These are phyloP conservation scores for Biston stratarius DNA, from an alignment of 2,888 invertebrate species.

Conservation along the genomic window DNA sequence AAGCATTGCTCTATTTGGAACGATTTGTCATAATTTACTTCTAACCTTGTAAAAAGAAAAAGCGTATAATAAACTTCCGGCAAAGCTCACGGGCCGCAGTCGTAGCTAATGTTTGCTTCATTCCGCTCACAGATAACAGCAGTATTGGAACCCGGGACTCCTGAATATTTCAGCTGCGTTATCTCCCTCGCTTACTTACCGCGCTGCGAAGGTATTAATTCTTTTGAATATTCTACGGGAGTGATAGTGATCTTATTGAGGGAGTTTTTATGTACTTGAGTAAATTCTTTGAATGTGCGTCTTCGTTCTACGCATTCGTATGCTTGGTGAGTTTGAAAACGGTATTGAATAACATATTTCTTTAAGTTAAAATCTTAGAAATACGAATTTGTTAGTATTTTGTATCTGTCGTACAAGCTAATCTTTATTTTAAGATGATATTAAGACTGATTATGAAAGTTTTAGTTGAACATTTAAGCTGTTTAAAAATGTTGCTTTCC, in stretches of 20 bases:
- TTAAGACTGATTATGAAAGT: no score
- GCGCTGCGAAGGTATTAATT: slow-evolving; percentile 57
- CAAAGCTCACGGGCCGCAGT: slow-evolving; percentile 9
- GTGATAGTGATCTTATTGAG: slow-evolving; percentile 51
- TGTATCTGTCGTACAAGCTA: background rate
- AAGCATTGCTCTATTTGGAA: background rate
- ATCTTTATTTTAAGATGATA: background rate
- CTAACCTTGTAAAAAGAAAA: background rate
- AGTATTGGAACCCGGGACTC: slow-evolving; percentile 55
- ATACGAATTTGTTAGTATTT: background rate
- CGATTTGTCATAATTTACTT: slow-evolving; percentile 6
- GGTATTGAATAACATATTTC: background rate
- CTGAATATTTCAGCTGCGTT: slow-evolving; percentile 60
- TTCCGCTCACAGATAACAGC: slow-evolving; percentile 52
- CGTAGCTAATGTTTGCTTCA: slow-evolving; percentile 21
- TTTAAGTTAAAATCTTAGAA: background rate
- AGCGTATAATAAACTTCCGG: background rate
- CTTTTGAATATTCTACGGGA: slow-evolving; percentile 57
- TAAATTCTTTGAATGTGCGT: slow-evolving; percentile 22
- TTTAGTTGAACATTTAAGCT: no score
- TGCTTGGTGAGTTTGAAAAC: slow-evolving; percentile 1
- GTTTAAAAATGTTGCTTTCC: no score
- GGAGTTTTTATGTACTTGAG: slow-evolving; percentile 40
- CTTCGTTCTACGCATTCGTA: slow-evolving; percentile 3
- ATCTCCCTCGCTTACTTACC: slow-evolving; percentile 57